These are phyloP conservation scores for Onychomys arenicola DNA, from an alignment of 2,797 vertebrate genomes.

Conservation along the genomic window DNA sequence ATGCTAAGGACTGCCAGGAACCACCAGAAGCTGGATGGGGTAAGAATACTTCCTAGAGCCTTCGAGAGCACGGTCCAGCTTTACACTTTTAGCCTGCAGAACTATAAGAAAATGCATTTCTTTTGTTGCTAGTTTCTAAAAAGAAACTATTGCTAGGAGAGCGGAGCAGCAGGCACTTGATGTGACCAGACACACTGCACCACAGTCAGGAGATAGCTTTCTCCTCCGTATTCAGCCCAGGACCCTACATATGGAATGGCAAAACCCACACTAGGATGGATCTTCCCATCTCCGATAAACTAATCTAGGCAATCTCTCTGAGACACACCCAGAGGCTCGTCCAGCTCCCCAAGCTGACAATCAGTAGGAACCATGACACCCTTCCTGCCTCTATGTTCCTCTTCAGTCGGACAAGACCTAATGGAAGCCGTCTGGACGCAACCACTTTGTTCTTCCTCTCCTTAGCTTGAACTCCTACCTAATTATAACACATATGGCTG, in stretches of 20 bases:
- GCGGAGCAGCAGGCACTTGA: neutral
- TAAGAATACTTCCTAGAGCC: neutral
- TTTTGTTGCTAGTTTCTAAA: constrained; percentile 5
- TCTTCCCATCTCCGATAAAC: neutral
- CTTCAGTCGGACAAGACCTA: constrained; percentile 33
- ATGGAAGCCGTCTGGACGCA: neutral
- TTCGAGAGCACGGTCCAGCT: neutral
- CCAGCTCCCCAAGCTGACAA: neutral
- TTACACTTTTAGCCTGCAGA: neutral
- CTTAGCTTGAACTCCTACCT: neutral
- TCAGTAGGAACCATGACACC: neutral
- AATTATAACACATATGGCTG: neutral
- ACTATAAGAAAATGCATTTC: neutral
- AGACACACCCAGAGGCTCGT: neutral
- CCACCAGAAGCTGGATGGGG: neutral
- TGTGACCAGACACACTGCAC: neutral
- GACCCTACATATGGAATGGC: neutral
- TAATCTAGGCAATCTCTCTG: no score
- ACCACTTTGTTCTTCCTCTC: neutral
- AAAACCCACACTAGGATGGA: neutral
- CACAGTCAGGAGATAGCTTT: neutral
- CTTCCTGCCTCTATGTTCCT: neutral
- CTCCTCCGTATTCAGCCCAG: neutral
- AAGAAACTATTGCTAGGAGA: neutral
- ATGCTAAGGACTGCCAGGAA: neutral